A percentile compares a stretch with the other conserved stretches of the same genome.
Conservation (phyloP, 2,888 invertebrate genomes). For the Drosophila kuntzei region DNA sequence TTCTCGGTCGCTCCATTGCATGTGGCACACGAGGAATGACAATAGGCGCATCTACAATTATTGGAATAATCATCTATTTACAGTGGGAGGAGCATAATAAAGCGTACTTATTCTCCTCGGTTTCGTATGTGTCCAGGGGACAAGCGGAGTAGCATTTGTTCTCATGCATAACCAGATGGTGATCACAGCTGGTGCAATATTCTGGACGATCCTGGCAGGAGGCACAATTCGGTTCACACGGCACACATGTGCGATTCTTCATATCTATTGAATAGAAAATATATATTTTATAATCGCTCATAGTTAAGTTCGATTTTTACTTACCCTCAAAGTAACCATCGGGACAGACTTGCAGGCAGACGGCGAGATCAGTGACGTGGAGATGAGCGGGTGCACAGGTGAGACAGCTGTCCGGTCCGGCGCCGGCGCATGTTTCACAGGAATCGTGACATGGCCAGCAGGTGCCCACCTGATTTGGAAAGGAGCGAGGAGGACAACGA, state of each 20-base stretch:
- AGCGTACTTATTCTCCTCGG: slow-evolving; percentile 91
- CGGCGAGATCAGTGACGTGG: slow-evolving; percentile 93
- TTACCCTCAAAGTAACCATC: slow-evolving; percentile 95
- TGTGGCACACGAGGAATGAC: slow-evolving; percentile 92
- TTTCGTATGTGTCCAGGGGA: slow-evolving; percentile 93
- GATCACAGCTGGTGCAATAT: slow-evolving; percentile 94
- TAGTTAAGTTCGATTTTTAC: slow-evolving; percentile 45
- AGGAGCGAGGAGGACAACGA: slow-evolving; percentile 93
- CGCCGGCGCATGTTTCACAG: slow-evolving; percentile 95
- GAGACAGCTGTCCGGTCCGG: slow-evolving; percentile 94
- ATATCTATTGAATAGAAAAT: slow-evolving; percentile 86
- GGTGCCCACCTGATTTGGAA: slow-evolving; percentile 91
- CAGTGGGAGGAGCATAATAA: neutral
- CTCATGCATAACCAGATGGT: slow-evolving; percentile 93
- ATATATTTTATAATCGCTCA: neutral
- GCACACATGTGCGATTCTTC: slow-evolving; percentile 91
- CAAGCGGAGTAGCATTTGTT: slow-evolving; percentile 94
- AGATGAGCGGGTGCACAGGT: slow-evolving; percentile 94
- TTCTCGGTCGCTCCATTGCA: slow-evolving; percentile 92
- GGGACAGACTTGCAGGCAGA: slow-evolving; percentile 95
- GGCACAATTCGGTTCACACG: slow-evolving; percentile 94
- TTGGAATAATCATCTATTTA: neutral
- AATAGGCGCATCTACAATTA: slow-evolving; percentile 89
- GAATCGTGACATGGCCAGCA: slow-evolving; percentile 96
- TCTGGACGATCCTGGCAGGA: slow-evolving; percentile 93